A percentile compares a stretch with the other conserved stretches of the same genome.
Conservation (phyloP, 1,140 invertebrate genomes). For the Aphelenchoides besseyi region DNA sequence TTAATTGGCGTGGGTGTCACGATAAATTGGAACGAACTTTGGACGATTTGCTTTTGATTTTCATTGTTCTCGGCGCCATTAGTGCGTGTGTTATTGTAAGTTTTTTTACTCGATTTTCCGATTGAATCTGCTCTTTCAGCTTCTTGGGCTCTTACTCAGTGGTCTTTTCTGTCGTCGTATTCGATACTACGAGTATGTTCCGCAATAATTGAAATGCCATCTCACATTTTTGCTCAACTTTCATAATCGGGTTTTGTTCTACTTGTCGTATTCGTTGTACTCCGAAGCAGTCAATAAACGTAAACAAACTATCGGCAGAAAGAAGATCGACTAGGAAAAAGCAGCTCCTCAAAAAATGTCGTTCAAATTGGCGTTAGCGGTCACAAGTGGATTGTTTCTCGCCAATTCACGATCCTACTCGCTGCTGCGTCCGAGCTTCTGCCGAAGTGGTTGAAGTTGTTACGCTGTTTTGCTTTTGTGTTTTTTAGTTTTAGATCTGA, state of each 20-base stretch:
- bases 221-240: too few relatives aligned
- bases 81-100: constrained; percentile 30
- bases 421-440: background rate
- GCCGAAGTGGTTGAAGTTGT: background rate
- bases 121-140: constrained; percentile 26
- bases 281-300: too few relatives aligned
- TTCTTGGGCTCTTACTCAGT: constrained; percentile 25
- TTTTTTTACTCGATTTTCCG: constrained; percentile 6
- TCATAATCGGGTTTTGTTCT: too few relatives aligned
- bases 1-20: constrained; percentile 46
- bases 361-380: too few relatives aligned
- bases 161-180: constrained; percentile 19
- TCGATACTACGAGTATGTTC: constrained; percentile 28
- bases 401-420: background rate
- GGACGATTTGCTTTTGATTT: constrained; percentile 40
- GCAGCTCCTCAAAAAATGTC: too few relatives aligned
- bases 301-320: too few relatives aligned
- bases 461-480: background rate
- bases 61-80: constrained; percentile 29
- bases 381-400: too few relatives aligned
- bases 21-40: constrained; percentile 42
- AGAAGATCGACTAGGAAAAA: too few relatives aligned
- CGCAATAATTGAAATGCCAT: constrained; percentile 19
- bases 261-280: too few relatives aligned
- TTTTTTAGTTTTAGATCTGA: background rate